A percentile compares a stretch with the other conserved stretches of the same genome.
Evolutionary conservation across 2,888 invertebrate genomes (phyloP).

Genomic region (Acheta domesticus): DNA sequence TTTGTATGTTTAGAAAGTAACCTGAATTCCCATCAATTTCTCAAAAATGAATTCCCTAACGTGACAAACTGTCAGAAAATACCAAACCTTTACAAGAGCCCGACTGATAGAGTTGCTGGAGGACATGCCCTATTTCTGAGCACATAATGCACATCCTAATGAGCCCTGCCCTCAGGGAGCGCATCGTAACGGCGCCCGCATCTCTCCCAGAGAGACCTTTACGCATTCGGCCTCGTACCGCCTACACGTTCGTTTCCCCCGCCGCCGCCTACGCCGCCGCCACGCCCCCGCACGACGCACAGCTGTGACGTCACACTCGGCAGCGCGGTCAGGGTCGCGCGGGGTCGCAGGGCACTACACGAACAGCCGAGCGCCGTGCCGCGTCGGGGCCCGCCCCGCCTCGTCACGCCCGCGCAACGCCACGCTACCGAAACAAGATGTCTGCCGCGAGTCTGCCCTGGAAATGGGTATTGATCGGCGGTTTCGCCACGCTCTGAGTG

Average conservation of each 20-base stretch:
- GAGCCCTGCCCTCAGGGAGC: no score
- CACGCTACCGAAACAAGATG: conserved; percentile 10
- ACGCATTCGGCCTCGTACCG: neutral
- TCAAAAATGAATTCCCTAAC: no score
- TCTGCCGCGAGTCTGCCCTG: conserved; percentile 1
- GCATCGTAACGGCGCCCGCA: no score
- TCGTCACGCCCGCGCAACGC: no score
- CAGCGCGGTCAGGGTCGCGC: conserved; percentile 18
- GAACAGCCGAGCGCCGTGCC: conserved; percentile 24
- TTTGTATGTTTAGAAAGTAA: no score
- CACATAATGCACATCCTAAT: no score
- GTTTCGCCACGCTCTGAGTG: no score
- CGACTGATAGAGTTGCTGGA: no score
- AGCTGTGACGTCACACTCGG: neutral
- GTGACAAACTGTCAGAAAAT: no score
- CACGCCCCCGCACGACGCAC: neutral
- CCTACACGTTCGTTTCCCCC: neutral
- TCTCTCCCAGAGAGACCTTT: neutral
- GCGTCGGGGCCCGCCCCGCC: conserved; percentile 29
- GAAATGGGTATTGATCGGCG: conserved; percentile 6
- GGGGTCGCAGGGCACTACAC: neutral
- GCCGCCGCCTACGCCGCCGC: neutral
- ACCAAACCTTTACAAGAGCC: no score
- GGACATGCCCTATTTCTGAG: no score
- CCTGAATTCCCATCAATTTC: no score